Conservation (phyloP, 2,797 vertebrate genomes). For the Sitta carolinensis region DNA sequence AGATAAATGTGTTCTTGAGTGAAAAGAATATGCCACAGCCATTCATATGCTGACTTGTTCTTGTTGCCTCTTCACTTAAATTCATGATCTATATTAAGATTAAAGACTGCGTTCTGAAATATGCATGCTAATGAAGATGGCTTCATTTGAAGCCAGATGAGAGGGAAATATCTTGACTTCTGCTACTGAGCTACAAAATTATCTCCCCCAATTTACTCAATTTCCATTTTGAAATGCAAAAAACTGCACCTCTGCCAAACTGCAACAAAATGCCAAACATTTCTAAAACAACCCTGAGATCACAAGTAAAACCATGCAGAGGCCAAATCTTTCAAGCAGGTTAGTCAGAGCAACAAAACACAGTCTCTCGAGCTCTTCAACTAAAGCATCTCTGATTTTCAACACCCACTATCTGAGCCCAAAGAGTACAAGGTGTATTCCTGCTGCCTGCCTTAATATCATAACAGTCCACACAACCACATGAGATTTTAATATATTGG, state of each 20-base stretch:
- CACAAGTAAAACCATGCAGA: background rate
- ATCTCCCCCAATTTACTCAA: background rate
- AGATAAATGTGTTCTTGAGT: background rate
- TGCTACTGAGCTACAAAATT: background rate
- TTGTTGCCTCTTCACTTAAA: constrained; percentile 4
- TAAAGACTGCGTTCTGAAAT: background rate
- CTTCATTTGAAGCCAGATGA: background rate
- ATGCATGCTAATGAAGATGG: background rate
- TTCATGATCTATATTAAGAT: background rate
- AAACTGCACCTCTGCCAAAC: background rate
- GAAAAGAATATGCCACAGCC: background rate
- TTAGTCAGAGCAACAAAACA: background rate
- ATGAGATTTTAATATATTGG: background rate
- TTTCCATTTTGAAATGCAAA: background rate
- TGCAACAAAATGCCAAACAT: background rate
- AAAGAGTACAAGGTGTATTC: background rate
- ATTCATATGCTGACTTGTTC: background rate
- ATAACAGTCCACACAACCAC: background rate
- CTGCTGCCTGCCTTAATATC: background rate
- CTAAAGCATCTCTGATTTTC: background rate
- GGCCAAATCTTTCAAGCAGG: background rate
- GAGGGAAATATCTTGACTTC: background rate
- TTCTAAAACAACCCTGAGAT: background rate
- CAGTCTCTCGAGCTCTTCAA: background rate
- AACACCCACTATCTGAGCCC: background rate